Base-by-base conservation (phyloP, 1,140 invertebrate species). In the Orius laevigatus region DNA sequence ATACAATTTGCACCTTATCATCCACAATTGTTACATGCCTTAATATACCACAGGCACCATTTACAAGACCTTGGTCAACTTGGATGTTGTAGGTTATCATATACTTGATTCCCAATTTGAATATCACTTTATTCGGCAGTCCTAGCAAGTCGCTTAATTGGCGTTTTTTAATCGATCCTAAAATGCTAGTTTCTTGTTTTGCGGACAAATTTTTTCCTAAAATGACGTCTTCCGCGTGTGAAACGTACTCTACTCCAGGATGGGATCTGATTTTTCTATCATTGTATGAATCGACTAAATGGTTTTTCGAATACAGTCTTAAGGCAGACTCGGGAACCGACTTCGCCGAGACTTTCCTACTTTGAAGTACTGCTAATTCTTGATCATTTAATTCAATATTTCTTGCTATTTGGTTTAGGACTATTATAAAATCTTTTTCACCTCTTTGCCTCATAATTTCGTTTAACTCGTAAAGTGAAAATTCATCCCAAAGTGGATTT, bases 401-500 rank as follows among this genome's bases (percentile, higher is more conserved):
- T 8, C 33, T 8, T n/a, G 33, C 33, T 34, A 34, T 8, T 8
- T 34, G 33, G 33, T 34, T 34, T 6, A 34, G 33, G 8, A n/a
- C 33, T 34, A 8, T 34, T 6, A 34, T 34, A n/a, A 34, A 34
- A 8, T 34, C n/a, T 6, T 8, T 6, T 34, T 34, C 33, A n/a
- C n/a, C n/a, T 34, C n/a, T 34, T n/a, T 34, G 33, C n/a, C 33
- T 6, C 33, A 34, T 34, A n/a, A 34, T n/a, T n/a, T 6, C n/a
- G 8, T 34, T 8, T 8, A 34, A n/a, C n/a, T 34, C 33, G 33
- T 49, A 53, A 41, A 46, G 43, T 51, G 38, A n/a, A 44, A 54
- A 54, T 44, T 51, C 34, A 15, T 48, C 33, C 53, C 53, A 54
- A 5, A 52, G 12, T 9, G 12, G 15, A n/a, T 32, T 32, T 19